These are phyloP conservation scores for Apodemus sylvaticus DNA, from an alignment of 2,113 vertebrate species.

Conservation along the genomic window DNA sequence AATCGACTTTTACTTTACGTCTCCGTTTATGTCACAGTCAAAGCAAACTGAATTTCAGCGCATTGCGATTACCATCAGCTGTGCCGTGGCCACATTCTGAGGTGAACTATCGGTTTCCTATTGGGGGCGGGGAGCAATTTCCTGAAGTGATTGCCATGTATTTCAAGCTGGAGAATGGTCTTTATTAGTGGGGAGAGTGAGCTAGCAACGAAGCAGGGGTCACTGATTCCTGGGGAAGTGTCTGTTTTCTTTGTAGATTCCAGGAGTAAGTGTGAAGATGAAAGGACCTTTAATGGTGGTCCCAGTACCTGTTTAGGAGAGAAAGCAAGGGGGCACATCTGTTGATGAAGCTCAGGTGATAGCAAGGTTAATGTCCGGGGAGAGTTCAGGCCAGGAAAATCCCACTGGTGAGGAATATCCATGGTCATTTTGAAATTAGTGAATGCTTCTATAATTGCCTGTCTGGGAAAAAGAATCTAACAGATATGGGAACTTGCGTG, in stretches of 20 bases:
- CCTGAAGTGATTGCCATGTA: slow-evolving; percentile 64
- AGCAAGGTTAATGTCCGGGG: slow-evolving; percentile 23
- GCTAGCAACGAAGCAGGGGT: background rate
- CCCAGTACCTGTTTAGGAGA: background rate
- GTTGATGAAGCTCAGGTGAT: background rate
- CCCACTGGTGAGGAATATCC: background rate
- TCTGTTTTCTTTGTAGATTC: slow-evolving; percentile 54
- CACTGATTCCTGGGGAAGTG: slow-evolving; percentile 47
- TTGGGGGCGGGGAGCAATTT: slow-evolving; percentile 64
- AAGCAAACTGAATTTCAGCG: slow-evolving; percentile 72
- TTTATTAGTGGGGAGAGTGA: slow-evolving; percentile 19
- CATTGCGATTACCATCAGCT: slow-evolving; percentile 73
- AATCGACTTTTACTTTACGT: slow-evolving; percentile 78
- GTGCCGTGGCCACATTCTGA: slow-evolving; percentile 58
- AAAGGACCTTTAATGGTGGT: background rate
- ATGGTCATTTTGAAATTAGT: slow-evolving; percentile 16
- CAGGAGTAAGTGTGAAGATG: background rate
- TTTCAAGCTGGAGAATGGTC: slow-evolving; percentile 44
- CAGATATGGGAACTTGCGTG: background rate
- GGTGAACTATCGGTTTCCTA: slow-evolving; percentile 60
- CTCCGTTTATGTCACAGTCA: slow-evolving; percentile 69
- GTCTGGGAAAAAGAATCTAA: slow-evolving; percentile 13
- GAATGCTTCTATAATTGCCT: background rate
- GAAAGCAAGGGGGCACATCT: slow-evolving; percentile 26
- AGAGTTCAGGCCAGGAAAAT: background rate